Percentiles rank a stretch among this genome's conserved stretches.
Evolutionary conservation across 2,113 vertebrate species (phyloP).

Genomic region (Chamaetylas fuelleborni): DNA sequence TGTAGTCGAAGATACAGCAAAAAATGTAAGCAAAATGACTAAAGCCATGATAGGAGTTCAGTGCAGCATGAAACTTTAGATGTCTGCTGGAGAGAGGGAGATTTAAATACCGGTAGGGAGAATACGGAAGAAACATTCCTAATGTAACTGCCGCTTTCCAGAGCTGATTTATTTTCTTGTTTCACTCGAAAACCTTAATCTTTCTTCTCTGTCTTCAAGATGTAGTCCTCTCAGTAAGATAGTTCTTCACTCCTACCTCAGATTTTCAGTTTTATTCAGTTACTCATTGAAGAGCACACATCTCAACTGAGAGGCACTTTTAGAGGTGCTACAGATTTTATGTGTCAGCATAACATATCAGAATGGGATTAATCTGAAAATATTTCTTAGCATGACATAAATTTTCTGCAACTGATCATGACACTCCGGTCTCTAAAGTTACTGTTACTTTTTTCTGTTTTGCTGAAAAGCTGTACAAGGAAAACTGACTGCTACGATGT

Average conservation of each 20-base stretch:
- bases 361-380: background rate
- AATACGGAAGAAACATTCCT: background rate
- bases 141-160: background rate
- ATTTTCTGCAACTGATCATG: background rate
- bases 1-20: background rate
- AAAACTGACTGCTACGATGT: background rate
- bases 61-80: background rate
- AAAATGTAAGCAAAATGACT: background rate
- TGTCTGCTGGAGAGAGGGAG: background rate
- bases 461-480: background rate
- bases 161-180: background rate
- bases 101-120: background rate
- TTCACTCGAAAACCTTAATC: background rate
- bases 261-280: background rate
- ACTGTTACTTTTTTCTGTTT: slow-evolving; percentile 3
- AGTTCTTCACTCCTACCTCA: background rate
- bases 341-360: background rate
- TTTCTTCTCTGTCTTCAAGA: background rate
- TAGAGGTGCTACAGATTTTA: background rate
- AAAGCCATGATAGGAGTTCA: background rate
- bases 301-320: background rate
- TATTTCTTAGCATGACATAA: background rate
- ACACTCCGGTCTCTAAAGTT: background rate
- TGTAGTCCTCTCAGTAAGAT: background rate
- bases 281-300: background rate